These are phyloP conservation scores for Clavelina lepadiformis DNA, from an alignment of 23 tunicate species.

Conservation along the genomic window DNA sequence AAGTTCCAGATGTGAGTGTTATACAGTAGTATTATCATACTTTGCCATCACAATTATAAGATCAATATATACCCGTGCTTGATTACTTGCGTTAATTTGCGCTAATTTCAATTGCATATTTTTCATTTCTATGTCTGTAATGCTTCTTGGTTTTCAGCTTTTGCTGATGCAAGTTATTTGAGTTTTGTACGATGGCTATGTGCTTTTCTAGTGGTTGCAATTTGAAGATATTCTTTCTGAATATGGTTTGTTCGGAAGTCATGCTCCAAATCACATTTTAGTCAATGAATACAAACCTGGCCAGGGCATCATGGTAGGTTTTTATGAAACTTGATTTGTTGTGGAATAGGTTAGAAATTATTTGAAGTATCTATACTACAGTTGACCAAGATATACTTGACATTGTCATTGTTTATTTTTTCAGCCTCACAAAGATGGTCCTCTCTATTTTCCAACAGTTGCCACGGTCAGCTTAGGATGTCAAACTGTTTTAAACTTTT, in stretches of 20 bases:
- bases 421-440: constrained; percentile 93
- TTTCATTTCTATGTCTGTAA: no score
- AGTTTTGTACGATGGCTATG: no score
- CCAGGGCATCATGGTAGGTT: constrained; percentile 89
- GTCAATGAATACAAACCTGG: constrained; percentile 93
- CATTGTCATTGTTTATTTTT: not conserved
- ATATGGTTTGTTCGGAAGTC: constrained; percentile 2
- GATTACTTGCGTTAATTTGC: no score
- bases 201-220: no score
- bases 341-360: not conserved
- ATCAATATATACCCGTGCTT: no score
- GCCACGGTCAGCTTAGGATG: constrained; percentile 78
- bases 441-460: constrained; percentile 72
- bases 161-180: no score
- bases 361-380: not conserved
- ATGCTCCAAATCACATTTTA: constrained; percentile 76
- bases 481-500: constrained; percentile 74
- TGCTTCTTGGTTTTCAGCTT: no score
- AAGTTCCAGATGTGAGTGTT: constrained; percentile 50
- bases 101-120: no score
- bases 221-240: no score
- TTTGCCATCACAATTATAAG: no score
- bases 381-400: no score
- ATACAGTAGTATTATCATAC: no score
- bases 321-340: not conserved